Percentiles rank a stretch among this genome's conserved stretches.
These are phyloP conservation scores for Spatula versicolor DNA, from an alignment of 2,797 vertebrate genomes.

Conservation along the genomic window DNA sequence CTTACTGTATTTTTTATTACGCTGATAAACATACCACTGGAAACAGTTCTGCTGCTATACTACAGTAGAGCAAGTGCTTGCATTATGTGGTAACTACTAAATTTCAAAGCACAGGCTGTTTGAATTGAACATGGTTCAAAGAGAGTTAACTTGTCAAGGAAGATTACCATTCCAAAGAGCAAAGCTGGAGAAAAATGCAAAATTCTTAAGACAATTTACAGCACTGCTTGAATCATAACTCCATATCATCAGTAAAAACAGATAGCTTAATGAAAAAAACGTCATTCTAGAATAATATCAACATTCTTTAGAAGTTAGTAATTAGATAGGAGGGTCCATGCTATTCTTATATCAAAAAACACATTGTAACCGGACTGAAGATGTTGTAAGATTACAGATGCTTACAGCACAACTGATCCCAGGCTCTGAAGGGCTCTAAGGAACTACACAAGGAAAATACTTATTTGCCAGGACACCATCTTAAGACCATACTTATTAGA, in stretches of 20 bases:
- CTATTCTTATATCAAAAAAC: background rate
- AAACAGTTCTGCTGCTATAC: background rate
- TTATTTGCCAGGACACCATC: background rate
- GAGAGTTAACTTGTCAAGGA: background rate
- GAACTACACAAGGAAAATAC: background rate
- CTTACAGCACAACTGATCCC: background rate
- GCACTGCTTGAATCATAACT: background rate
- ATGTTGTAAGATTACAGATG: background rate
- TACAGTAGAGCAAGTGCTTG: background rate
- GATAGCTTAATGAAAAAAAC: background rate
- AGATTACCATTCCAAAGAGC: background rate
- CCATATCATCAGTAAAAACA: background rate
- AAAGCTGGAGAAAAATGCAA: background rate
- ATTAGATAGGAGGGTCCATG: background rate
- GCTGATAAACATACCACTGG: background rate
- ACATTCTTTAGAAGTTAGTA: background rate
- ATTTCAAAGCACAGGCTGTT: background rate
- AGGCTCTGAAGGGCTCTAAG: background rate
- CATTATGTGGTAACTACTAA: background rate
- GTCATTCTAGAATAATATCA: background rate
- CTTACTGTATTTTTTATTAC: background rate
- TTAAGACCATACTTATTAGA: background rate
- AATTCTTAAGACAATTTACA: background rate
- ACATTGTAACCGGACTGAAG: background rate
- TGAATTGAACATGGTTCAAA: background rate